These are phyloP conservation scores for Argyrosomus regius DNA, from an alignment of 2,797 vertebrate species.

Conservation along the genomic window DNA sequence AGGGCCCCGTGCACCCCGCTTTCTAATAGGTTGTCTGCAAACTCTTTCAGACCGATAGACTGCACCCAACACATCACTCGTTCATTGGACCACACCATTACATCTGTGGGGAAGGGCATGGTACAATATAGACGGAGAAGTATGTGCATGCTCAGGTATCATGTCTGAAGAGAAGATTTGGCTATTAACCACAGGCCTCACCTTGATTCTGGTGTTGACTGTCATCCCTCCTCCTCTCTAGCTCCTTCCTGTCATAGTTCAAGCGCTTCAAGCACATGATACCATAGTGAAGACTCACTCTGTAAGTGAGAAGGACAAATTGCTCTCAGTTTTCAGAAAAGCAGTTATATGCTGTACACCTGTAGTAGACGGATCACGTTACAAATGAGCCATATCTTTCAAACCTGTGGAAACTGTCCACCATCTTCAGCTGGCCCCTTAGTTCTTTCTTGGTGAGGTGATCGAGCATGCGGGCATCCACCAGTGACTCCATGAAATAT, in stretches of 20 bases:
- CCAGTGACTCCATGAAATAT: constrained; percentile 99
- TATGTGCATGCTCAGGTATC: not conserved
- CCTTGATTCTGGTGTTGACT: constrained; percentile 94
- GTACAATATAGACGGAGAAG: not conserved
- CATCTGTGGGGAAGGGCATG: constrained; percentile 80
- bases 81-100: constrained; percentile 97
- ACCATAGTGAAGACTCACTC: constrained; percentile 98
- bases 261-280: constrained; percentile 97
- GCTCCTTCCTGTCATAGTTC: constrained; percentile 97
- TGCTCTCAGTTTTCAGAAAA: not conserved
- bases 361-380: not conserved
- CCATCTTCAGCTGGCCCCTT: constrained; percentile 98
- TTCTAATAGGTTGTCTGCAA: constrained; percentile 92
- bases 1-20: constrained; percentile 94
- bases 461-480: constrained; percentile 98
- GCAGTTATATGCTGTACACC: not conserved
- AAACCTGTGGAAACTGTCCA: constrained; percentile 97
- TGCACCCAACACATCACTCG: constrained; percentile 96
- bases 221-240: constrained; percentile 94
- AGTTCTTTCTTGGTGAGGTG: constrained; percentile 98
- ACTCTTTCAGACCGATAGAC: constrained; percentile 93
- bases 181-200: constrained; percentile 50
- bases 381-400: not conserved
- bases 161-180: not conserved
- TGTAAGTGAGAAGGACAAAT: constrained; percentile 63